Evolutionary conservation across 2,888 invertebrate species (phyloP).

Genomic region (Antheraea assamensis): DNA sequence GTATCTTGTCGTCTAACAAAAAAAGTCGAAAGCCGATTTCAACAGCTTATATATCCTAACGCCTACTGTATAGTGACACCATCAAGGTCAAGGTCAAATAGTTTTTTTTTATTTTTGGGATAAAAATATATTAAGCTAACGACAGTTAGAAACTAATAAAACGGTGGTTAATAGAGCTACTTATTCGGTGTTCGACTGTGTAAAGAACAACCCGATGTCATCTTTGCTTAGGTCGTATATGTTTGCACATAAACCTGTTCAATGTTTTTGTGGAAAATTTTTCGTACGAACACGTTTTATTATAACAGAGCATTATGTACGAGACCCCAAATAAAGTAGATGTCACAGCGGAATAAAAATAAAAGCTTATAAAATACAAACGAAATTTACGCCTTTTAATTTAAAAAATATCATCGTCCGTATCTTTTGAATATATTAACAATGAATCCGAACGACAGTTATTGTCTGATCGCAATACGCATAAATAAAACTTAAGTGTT

Average conservation of each 20-base stretch:
- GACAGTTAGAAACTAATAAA: not conserved
- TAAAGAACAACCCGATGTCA: slow-evolving; percentile 11
- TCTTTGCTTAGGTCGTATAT: slow-evolving; percentile 26
- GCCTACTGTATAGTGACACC: not conserved
- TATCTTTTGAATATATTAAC: not conserved
- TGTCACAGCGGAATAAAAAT: slow-evolving; percentile 3
- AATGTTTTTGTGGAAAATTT: slow-evolving; percentile 26
- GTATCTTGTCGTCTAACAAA: not conserved
- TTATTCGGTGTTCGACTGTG: not conserved
- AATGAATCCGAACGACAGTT: not conserved
- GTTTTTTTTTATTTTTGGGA: not conserved
- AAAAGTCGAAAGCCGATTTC: not conserved
- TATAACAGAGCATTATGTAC: slow-evolving; percentile 4
- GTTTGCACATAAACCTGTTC: slow-evolving; percentile 26
- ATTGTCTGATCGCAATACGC: not conserved
- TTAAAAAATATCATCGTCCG: not conserved
- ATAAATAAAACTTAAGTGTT: too few species aligned
- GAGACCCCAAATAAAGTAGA: not conserved
- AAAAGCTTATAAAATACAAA: not conserved
- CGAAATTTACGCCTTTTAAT: not conserved
- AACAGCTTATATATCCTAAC: not conserved
- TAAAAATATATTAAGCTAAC: too few species aligned
- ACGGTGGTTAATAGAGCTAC: not conserved
- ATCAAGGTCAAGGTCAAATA: not conserved
- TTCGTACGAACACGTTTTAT: slow-evolving; percentile 19